phyloP scores from a whole-genome alignment of 2,113 vertebrate species.

The Peromyscus polionotus region DNA sequence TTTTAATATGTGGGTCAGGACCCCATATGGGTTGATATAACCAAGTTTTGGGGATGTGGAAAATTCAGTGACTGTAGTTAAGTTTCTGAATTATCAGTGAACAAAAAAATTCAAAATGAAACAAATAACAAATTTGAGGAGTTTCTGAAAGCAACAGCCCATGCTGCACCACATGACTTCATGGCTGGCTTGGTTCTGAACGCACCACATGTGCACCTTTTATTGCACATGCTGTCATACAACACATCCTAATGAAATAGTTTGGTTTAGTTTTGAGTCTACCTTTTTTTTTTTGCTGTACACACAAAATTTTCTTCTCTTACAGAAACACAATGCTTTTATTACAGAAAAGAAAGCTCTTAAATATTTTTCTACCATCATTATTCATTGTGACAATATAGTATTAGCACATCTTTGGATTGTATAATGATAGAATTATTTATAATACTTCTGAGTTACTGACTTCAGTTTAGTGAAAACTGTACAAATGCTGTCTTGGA shows the following conservation, averaged over 20 bases:
- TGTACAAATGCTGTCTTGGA: not conserved
- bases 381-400: not conserved
- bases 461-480: not conserved
- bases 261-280: not conserved
- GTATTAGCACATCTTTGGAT: not conserved
- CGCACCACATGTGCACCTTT: not conserved
- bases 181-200: not conserved
- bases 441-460: not conserved
- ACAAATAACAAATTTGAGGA: not conserved
- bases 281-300: not conserved
- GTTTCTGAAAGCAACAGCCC: not conserved
- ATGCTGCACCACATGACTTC: not conserved
- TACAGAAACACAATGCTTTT: no score
- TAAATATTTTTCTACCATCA: not conserved
- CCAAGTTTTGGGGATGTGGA: not conserved
- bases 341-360: not conserved
- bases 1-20: not conserved
- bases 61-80: not conserved
- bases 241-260: not conserved
- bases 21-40: not conserved
- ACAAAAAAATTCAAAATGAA: not conserved
- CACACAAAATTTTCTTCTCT: not conserved
- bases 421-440: not conserved
- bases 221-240: not conserved
- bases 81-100: not conserved